A percentile compares a stretch with the other conserved stretches of the same genome.
These are phyloP conservation scores for Brachionus manjavacas DNA, from an alignment of 1,140 invertebrate genomes.

Conservation along the genomic window DNA sequence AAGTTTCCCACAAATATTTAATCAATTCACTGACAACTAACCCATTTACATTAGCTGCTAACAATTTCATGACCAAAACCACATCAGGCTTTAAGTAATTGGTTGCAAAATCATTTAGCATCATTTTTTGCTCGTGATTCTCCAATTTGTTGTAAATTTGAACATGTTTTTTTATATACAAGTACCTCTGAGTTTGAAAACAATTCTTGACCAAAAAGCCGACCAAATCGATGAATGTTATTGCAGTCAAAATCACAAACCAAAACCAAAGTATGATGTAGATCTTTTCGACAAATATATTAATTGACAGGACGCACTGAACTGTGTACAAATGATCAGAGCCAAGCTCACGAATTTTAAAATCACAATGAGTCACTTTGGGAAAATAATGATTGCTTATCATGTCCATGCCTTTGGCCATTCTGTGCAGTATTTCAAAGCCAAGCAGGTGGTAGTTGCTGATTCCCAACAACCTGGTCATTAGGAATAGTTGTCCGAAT, in stretches of 20 bases:
- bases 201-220: conserved; percentile 22
- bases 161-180: conserved; percentile 20
- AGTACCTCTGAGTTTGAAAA: neutral
- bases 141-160: conserved; percentile 18
- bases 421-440: conserved; percentile 18
- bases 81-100: conserved; percentile 61
- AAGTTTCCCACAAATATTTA: conserved; percentile 55
- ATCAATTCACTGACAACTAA: conserved; percentile 60
- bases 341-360: conserved; percentile 37
- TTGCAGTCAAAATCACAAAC: conserved; percentile 10
- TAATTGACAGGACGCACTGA: conserved; percentile 43
- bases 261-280: conserved; percentile 42
- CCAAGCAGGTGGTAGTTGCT: conserved; percentile 44
- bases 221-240: conserved; percentile 34
- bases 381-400: conserved; percentile 42
- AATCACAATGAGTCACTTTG: conserved; percentile 42
- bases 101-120: conserved; percentile 54
- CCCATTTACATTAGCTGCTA: conserved; percentile 60
- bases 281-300: conserved; percentile 41
- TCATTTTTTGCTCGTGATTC: conserved; percentile 3
- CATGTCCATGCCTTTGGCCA: conserved; percentile 34
- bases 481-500: conserved; percentile 57
- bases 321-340: conserved; percentile 39
- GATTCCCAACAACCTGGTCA: conserved; percentile 44
- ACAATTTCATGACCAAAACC: conserved; percentile 59